Evolutionary conservation across 2,888 invertebrate species (phyloP), one percentile per base, ranked within the genome.

Genomic region (Chromoteleia sp.): DNA sequence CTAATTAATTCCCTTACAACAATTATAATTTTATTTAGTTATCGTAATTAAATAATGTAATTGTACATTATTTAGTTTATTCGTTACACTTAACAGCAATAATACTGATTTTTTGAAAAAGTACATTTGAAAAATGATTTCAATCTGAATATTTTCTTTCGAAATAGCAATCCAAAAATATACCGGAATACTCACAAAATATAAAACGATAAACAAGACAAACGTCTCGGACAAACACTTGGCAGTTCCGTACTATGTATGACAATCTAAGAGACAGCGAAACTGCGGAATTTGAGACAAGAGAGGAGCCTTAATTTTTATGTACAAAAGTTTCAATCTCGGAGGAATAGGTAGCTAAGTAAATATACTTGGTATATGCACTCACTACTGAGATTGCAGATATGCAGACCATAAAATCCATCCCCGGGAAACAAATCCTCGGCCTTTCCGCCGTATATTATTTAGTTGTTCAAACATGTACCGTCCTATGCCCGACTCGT

Each of bases 321-420:
- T 63, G 56, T 70, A 77, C 63, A 63, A 63, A 77, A 71, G 70
- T 70, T 77, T 71, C 36, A 59, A 77, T 77, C 77, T 63, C 63
- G n/a, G 14, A 12, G 71, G 70, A 70, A 63, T 77, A 70, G 56
- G 56, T 45, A 41, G 61, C 83, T 81, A 82, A 82, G 81, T 82
- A 83, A 83, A 83, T 77, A 77, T 58, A 77, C 63, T 70, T 73
- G 78, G 75, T 83, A 74, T 79, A 84, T 83, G 85, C 70, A 83
- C 85, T 83, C 84, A 84, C 85, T 82, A 84, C 86, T 77, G 74
- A 84, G 86, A 86, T 86, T 87, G 86, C 85, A 84, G 86, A 85
- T 85, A 87, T 83, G 84, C 86, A 82, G 84, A 83, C 83, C 84
- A 87, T 87, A 88, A 88, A 88, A 86, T 84, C 81, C 71, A 81